Conservation (phyloP, 2,797 vertebrate species). For the Lindbergichthys nudifrons region DNA sequence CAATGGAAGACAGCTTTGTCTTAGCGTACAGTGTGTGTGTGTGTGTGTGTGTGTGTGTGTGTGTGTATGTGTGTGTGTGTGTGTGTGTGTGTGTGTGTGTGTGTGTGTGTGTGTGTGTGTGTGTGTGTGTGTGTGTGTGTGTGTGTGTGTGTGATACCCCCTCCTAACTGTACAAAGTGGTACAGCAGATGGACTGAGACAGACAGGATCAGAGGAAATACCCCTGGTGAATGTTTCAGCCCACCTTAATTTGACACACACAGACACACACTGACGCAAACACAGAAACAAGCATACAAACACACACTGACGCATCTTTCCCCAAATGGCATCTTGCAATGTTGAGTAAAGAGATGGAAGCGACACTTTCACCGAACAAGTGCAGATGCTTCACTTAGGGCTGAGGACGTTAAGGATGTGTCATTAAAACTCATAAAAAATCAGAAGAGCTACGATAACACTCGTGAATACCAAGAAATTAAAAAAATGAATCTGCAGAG, state of each 20-base stretch:
- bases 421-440: conserved; percentile 69
- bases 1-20: conserved; percentile 54
- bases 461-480: conserved; percentile 53
- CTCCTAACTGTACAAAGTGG: conserved; percentile 56
- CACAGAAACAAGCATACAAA: conserved; percentile 14
- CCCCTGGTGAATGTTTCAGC: conserved; percentile 59
- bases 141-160: conserved; percentile 25
- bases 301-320: conserved; percentile 20
- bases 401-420: conserved; percentile 51
- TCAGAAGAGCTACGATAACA: conserved; percentile 50
- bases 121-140: conserved; percentile 17
- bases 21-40: conserved; percentile 9
- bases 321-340: conserved; percentile 38
- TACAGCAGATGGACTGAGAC: conserved; percentile 72
- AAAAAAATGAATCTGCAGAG: conserved; percentile 16
- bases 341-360: conserved; percentile 67
- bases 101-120: conserved; percentile 11
- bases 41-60: too few relatives aligned
- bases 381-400: conserved; percentile 65
- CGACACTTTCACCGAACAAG: conserved; percentile 52
- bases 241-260: conserved; percentile 54
- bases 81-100: conserved; percentile 7
- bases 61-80: too few relatives aligned
- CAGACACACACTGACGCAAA: conserved; percentile 9
- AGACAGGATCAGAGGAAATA: conserved; percentile 68